phyloP scores from a whole-genome alignment of 2,797 vertebrate species.

The Cichlasoma orientale region DNA sequence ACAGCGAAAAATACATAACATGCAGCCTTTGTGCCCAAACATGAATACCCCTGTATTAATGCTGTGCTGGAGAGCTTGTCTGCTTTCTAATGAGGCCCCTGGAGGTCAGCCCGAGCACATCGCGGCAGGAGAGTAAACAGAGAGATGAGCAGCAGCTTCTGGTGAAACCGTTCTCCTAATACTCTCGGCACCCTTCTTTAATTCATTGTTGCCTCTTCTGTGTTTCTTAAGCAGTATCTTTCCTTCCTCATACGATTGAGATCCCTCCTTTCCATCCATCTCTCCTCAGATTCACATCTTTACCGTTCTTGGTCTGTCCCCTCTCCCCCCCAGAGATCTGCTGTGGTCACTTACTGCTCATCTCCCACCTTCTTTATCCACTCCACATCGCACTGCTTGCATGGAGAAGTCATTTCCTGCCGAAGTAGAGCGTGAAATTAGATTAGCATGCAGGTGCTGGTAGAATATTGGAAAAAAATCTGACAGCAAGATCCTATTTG shows the following conservation, averaged over 20 bases:
- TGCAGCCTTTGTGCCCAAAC: not conserved
- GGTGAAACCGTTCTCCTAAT: not conserved
- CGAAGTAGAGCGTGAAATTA: slow-evolving; percentile 75
- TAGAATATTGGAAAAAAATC: slow-evolving; percentile 51
- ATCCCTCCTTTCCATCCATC: not conserved
- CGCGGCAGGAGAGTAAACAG: slow-evolving; percentile 9
- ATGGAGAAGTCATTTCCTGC: slow-evolving; percentile 90
- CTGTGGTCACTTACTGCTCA: slow-evolving; percentile 91
- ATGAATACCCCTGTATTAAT: not conserved
- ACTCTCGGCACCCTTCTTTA: not conserved
- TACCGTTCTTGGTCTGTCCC: not conserved
- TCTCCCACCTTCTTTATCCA: slow-evolving; percentile 99
- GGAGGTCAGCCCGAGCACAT: slow-evolving; percentile 13
- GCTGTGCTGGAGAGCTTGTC: not conserved
- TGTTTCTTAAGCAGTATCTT: not conserved
- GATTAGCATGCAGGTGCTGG: slow-evolving; percentile 67
- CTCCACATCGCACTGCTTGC: slow-evolving; percentile 94
- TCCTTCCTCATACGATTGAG: not conserved
- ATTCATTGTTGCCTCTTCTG: not conserved
- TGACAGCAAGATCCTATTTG: slow-evolving; percentile 37
- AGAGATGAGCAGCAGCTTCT: slow-evolving; percentile 4
- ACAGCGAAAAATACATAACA: not conserved
- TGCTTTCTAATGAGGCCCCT: slow-evolving; percentile 35
- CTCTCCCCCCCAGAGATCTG: not conserved
- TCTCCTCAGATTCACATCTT: not conserved